Evolutionary conservation across 2,797 vertebrate genomes (phyloP), one percentile per base, ranked within the genome.

Genomic region (Sebastes steindachneri): DNA sequence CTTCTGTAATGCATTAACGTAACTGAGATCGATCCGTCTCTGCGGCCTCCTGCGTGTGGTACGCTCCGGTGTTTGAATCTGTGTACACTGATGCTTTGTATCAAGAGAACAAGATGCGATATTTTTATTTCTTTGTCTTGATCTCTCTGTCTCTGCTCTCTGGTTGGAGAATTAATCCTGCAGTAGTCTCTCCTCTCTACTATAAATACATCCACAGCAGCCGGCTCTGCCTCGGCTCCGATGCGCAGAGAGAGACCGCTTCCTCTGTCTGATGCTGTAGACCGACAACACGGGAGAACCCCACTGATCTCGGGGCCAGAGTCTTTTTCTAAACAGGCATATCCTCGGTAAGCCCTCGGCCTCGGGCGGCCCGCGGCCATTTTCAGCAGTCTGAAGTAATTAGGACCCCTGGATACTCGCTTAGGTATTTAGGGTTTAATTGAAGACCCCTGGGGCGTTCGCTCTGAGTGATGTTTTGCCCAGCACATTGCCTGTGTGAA

Each of bases 381-480:
- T 85, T 88, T 88, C 69, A 82, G 77, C 90, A 91, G 87, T 89
- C 85, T 91, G 87, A 86, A 90, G 91, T 93, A 91, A 93, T 93
- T 93, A 91, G 92, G 86, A 91, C 87, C 87, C 93, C 89, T 86
- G 88, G 77, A 90, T 88, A 55, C 85, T 91, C 26, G 23, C 79
- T 57, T 81, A 94, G 90, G 90, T 93, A 93, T 93, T 94, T 92
- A 92, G 88, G 82, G 85, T 88, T 76, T 93, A 92, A 93, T 93
- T 92, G 77, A 85, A 89, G 88, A 88, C 88, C 90, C 90, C 87
- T 74, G 79, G 87, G 80, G 84, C 85, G 77, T 37, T 12, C 7
- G 33, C 83, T 80, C 73, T 82, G 85, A 92, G 85, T 89, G 89
- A 93, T 86, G 90, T 89, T 87, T 86, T 87, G 90, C 91, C 89